These are phyloP conservation scores for Drosophila tanythrix DNA, from an alignment of 2,888 invertebrate species.

Conservation along the genomic window DNA sequence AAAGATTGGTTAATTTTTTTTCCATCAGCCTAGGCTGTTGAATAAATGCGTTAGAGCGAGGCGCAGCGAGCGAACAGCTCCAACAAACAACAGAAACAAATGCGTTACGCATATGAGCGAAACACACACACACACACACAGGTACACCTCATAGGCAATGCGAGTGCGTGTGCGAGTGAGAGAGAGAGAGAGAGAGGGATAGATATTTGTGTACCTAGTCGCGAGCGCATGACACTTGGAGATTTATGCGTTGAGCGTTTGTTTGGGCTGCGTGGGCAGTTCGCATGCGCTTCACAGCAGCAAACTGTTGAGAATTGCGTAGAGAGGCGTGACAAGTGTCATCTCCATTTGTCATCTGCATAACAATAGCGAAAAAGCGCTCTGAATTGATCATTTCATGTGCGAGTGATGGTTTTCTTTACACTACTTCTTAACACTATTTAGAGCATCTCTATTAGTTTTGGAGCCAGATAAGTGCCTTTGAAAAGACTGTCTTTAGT, in stretches of 20 bases:
- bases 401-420: constrained; percentile 9
- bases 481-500: background rate
- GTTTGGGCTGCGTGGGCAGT: constrained; percentile 37
- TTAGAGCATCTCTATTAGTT: background rate
- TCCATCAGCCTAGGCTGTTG: constrained; percentile 46
- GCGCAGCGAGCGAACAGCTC: constrained; percentile 43
- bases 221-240: constrained; percentile 63
- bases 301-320: constrained; percentile 36
- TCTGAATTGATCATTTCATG: constrained; percentile 16
- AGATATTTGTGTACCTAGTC: constrained; percentile 35
- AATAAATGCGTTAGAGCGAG: constrained; percentile 71
- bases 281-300: constrained; percentile 51
- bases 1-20: constrained; percentile 71
- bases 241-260: constrained; percentile 62
- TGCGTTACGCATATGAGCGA: constrained; percentile 73
- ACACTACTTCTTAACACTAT: background rate
- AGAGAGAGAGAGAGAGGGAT: background rate
- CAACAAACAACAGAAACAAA: constrained; percentile 42
- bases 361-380: constrained; percentile 25
- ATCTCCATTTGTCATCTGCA: constrained; percentile 4
- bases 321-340: constrained; percentile 30
- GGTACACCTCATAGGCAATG: background rate
- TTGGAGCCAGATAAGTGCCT: background rate
- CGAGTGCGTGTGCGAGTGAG: background rate
- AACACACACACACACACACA: constrained; percentile 2